Base-by-base conservation (phyloP, 2,888 invertebrate genomes). In the Epistrophe grossulariae region DNA sequence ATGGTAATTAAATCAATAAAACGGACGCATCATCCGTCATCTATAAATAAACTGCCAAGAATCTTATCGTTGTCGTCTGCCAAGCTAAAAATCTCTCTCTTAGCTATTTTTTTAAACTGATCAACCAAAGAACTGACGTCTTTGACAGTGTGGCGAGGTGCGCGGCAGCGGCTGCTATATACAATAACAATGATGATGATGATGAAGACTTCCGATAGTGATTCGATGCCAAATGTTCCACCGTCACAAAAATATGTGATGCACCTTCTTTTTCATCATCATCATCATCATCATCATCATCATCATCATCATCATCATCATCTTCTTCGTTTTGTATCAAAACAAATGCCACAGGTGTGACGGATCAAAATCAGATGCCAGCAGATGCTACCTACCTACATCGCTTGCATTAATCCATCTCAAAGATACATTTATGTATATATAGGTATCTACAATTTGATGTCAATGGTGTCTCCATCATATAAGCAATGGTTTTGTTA, bases 321-420 rank as follows among this genome's bases (percentile, higher is more conserved):
- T 24, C 24, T 3, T 40, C 38, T 13, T 62, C 66, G 50, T 72
- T 40, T n/a, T 64, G 7, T 24, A 57, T 19, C 28, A 78, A 83
- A 79, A 71, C 48, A 68, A 84, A 84, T 79, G 68, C 68, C 71
- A 79, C 84, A 84, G 84, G 84, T 84, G 84, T 79, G 79, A 84
- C 79, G 64, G 79, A 79, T 79, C 57, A 70, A 74, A 79, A 74
- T 64, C 74, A 70, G 77, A 77, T 77, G 78, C 73, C 55, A 83
- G 55, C 68, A 73, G 78, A 62, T 83, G 68, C 73, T 68, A 45
- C 50, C 68, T 35, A 24, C 43, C 15, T 35, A 62, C 45, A 64
- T 9, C 35, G 17, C n/a, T 45, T 15, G 19, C 9, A 43, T 62
- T 43, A 45, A 64, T 64, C 31, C 45, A 45, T 45, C 45, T 31